phyloP scores from a whole-genome alignment of 2,888 invertebrate species.

The Hypercompe scribonia region DNA sequence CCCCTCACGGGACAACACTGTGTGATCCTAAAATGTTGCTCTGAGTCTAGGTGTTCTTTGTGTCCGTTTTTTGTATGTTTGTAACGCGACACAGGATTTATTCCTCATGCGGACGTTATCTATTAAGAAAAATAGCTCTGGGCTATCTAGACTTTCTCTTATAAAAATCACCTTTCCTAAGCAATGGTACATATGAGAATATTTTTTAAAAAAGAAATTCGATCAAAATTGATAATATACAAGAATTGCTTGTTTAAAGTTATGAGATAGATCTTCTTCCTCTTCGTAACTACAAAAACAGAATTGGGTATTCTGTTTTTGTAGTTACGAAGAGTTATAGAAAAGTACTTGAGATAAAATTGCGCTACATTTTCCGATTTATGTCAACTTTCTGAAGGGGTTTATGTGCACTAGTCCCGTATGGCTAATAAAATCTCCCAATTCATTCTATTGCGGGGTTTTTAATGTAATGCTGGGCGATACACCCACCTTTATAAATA shows the following conservation, averaged over 20 bases:
- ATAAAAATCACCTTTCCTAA: background rate
- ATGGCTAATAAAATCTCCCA: slow-evolving; percentile 2
- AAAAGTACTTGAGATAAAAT: background rate
- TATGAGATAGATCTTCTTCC: background rate
- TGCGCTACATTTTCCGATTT: background rate
- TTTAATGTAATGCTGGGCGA: background rate
- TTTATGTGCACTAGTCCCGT: background rate
- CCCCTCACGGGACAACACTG: too few relatives aligned
- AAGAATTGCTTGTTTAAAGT: background rate
- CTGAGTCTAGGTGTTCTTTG: too few relatives aligned
- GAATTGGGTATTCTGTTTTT: too few relatives aligned
- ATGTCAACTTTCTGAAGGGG: background rate
- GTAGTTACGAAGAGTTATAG: too few relatives aligned
- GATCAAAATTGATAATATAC: background rate
- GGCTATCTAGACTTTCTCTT: background rate
- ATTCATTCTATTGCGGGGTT: background rate
- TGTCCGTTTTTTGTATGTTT: too few relatives aligned
- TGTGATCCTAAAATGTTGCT: too few relatives aligned
- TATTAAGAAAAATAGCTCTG: too few relatives aligned
- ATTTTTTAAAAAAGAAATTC: too few relatives aligned
- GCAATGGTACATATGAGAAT: background rate
- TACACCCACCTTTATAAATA: background rate
- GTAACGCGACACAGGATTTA: too few relatives aligned
- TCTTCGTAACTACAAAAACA: background rate
- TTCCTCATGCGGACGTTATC: too few relatives aligned